These are phyloP conservation scores for Thomomys bottae DNA, from an alignment of 2,113 vertebrate species.

Conservation along the genomic window DNA sequence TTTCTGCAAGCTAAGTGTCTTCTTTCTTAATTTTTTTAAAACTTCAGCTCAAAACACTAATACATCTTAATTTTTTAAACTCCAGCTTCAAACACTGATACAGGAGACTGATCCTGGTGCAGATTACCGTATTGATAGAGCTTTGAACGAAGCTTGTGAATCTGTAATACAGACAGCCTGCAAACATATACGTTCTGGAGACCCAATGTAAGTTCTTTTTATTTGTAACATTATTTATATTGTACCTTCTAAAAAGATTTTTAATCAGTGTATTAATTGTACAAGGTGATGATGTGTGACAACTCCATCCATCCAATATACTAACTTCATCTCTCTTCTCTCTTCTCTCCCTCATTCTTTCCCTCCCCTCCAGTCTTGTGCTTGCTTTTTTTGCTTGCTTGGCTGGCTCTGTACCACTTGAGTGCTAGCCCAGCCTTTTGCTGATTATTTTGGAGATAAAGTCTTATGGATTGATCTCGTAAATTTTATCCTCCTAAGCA, in stretches of 20 bases:
- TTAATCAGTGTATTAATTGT: too few species aligned
- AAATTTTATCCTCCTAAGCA: too few species aligned
- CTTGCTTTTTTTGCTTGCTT: too few species aligned
- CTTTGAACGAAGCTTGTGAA: conserved; percentile 97
- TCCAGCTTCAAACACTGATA: conserved; percentile 95
- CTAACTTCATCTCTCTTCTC: too few species aligned
- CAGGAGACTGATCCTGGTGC: conserved; percentile 96
- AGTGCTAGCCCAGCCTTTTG: too few species aligned
- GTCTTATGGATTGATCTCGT: too few species aligned
- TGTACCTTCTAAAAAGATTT: background rate
- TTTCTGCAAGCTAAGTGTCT: conserved; percentile 30
- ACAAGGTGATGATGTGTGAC: too few species aligned
- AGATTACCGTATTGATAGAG: conserved; percentile 96
- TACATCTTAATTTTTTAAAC: conserved; percentile 84
- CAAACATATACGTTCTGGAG: conserved; percentile 97
- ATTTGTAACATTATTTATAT: background rate
- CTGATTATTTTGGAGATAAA: too few species aligned
- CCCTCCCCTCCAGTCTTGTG: too few species aligned
- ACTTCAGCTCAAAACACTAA: conserved; percentile 94
- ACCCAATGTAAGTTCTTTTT: conserved; percentile 93
- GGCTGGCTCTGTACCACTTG: too few species aligned
- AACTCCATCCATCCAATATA: too few species aligned
- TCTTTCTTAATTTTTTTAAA: background rate
- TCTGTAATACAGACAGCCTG: conserved; percentile 98
- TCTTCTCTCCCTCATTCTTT: too few species aligned